These are phyloP conservation scores for Drosophila mimica DNA, from an alignment of 2,888 invertebrate genomes.

Conservation along the genomic window DNA sequence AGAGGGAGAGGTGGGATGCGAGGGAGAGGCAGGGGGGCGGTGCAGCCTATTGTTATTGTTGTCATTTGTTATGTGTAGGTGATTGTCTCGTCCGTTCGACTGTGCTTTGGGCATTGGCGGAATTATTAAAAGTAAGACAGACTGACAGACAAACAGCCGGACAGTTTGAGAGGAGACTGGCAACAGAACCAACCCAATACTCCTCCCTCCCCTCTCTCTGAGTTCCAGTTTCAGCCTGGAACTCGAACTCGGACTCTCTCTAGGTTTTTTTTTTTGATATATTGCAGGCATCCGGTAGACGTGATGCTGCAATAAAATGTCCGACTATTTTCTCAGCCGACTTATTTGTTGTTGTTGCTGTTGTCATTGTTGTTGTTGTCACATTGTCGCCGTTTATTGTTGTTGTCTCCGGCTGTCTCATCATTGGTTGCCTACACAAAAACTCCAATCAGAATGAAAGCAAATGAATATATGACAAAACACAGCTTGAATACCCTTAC, in stretches of 20 bases:
- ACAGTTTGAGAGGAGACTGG: not conserved
- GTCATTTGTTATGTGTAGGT: conserved; percentile 74
- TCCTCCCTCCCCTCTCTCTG: conserved; percentile 17
- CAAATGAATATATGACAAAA: conserved; percentile 27
- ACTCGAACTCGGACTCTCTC: conserved; percentile 6
- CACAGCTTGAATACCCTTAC: conserved; percentile 38
- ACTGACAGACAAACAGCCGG: conserved; percentile 8
- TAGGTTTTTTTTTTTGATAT: conserved; percentile 53
- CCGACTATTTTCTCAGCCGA: conserved; percentile 57
- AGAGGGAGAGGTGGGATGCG: too few species aligned
- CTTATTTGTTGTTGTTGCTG: conserved; percentile 26
- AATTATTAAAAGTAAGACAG: conserved; percentile 72
- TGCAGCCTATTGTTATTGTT: conserved; percentile 68
- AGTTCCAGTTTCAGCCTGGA: conserved; percentile 23
- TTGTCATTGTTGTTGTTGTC: conserved; percentile 46
- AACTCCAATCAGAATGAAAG: conserved; percentile 64
- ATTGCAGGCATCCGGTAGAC: conserved; percentile 80
- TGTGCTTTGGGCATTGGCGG: conserved; percentile 57
- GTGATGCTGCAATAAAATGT: conserved; percentile 79
- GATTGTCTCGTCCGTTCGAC: conserved; percentile 39
- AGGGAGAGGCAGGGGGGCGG: not conserved
- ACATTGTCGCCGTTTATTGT: conserved; percentile 20
- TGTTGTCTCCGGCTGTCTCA: conserved; percentile 39
- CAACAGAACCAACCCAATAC: conserved; percentile 39
- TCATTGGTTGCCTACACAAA: conserved; percentile 70